A percentile compares a stretch with the other conserved stretches of the same genome.
Conservation (phyloP, 2,113 vertebrate species). For the Caretta caretta region DNA sequence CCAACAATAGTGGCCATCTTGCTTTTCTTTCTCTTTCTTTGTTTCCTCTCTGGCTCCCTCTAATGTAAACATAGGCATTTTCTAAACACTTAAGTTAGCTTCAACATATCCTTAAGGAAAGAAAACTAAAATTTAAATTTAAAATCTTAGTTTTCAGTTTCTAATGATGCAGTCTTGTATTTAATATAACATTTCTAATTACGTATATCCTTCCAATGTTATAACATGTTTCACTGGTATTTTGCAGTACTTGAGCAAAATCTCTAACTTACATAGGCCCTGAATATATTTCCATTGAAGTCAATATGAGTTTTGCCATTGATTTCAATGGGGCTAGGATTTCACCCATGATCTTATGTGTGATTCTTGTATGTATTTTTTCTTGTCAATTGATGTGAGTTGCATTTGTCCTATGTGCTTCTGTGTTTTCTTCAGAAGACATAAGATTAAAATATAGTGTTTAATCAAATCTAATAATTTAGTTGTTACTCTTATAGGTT, state of each 20-base stretch:
- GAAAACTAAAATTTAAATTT: background rate
- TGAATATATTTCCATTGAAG: background rate
- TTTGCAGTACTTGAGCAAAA: background rate
- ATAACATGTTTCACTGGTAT: background rate
- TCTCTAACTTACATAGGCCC: background rate
- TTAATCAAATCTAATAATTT: background rate
- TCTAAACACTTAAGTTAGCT: background rate
- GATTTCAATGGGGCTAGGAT: background rate
- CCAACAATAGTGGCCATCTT: background rate
- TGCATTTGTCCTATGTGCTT: background rate
- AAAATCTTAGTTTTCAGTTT: background rate
- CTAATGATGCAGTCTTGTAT: background rate
- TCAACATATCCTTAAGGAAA: background rate
- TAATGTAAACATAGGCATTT: background rate
- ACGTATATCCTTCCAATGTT: background rate
- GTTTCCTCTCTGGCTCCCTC: background rate
- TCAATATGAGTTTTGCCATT: background rate
- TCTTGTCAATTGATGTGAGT: background rate
- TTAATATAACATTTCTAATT: background rate
- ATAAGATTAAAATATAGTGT: background rate
- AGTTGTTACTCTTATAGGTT: background rate
- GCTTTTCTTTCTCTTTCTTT: background rate
- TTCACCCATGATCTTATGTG: background rate
- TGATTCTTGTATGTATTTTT: background rate
- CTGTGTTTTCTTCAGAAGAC: background rate